These are phyloP conservation scores for Catajapyx aquilonaris DNA, from an alignment of 1,140 invertebrate species.

Conservation along the genomic window DNA sequence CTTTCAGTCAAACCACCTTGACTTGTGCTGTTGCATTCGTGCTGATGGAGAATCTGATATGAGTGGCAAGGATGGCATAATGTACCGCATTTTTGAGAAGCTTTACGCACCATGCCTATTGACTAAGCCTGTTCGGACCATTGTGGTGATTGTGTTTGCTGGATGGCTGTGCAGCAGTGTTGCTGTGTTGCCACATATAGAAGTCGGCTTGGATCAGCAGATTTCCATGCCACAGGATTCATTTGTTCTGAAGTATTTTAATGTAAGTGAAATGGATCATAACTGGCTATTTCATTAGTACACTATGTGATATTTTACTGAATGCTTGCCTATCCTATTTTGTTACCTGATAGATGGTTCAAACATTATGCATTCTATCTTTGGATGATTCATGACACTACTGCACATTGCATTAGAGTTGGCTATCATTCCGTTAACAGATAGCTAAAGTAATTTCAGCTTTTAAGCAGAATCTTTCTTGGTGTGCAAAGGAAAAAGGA, in stretches of 20 bases:
- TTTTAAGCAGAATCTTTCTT: too few relatives aligned
- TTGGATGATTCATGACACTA: too few relatives aligned
- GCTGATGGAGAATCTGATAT: not conserved
- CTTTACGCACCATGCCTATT: conserved; percentile 46
- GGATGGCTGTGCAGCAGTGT: conserved; percentile 28
- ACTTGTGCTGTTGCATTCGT: conserved; percentile 48
- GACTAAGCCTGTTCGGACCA: conserved; percentile 25
- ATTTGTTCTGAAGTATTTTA: conserved; percentile 79
- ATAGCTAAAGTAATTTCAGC: too few relatives aligned
- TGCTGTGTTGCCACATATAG: conserved; percentile 34
- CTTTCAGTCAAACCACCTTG: conserved; percentile 37
- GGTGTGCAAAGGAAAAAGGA: too few relatives aligned
- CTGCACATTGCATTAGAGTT: too few relatives aligned
- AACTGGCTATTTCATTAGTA: too few relatives aligned
- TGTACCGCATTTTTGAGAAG: conserved; percentile 40
- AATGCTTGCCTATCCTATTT: too few relatives aligned
- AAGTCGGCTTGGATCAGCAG: conserved; percentile 88
- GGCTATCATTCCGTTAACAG: too few relatives aligned
- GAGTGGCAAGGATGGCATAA: conserved; percentile 18
- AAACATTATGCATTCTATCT: too few relatives aligned
- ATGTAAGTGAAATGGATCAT: conserved; percentile 24
- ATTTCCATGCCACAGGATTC: conserved; percentile 93
- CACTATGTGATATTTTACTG: too few relatives aligned
- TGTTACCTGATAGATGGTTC: too few relatives aligned
- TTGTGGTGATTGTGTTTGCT: conserved; percentile 32